Evolutionary conservation across 2,113 vertebrate species (phyloP).

Genomic region (Grus americana): DNA sequence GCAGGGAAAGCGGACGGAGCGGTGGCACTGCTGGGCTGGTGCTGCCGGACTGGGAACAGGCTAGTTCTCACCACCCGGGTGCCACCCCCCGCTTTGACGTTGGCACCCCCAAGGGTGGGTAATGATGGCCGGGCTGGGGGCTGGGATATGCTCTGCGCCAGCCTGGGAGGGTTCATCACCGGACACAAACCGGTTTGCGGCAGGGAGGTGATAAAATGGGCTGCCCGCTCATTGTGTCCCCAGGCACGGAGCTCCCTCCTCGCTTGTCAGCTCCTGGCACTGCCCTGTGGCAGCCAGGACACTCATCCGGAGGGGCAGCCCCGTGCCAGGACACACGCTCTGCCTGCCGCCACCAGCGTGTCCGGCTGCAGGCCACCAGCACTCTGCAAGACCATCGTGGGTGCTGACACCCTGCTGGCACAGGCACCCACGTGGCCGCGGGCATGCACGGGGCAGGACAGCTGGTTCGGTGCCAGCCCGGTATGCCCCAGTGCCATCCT

Average conservation of each 20-base stretch:
- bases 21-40: not conserved
- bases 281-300: not conserved
- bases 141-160: not conserved
- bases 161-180: not conserved
- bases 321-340: not conserved
- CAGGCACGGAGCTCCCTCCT: not conserved
- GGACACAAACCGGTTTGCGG: not conserved
- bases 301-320: slow-evolving; percentile 19
- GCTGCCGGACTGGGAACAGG: accelerated
- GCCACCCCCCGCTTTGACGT: slow-evolving; percentile 38
- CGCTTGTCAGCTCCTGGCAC: slow-evolving; percentile 23
- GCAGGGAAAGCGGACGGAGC: not conserved
- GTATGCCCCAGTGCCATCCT: not conserved
- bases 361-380: not conserved
- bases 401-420: not conserved
- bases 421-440: accelerated
- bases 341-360: not conserved
- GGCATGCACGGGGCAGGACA: not conserved
- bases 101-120: not conserved
- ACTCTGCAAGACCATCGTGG: not conserved
- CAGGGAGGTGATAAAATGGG: slow-evolving; percentile 7
- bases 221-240: slow-evolving; percentile 1
- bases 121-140: not conserved
- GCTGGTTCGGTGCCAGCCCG: not conserved
- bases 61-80: not conserved